These are phyloP conservation scores for Oreocharis arfaki DNA, from an alignment of 2,113 vertebrate species.

Conservation along the genomic window DNA sequence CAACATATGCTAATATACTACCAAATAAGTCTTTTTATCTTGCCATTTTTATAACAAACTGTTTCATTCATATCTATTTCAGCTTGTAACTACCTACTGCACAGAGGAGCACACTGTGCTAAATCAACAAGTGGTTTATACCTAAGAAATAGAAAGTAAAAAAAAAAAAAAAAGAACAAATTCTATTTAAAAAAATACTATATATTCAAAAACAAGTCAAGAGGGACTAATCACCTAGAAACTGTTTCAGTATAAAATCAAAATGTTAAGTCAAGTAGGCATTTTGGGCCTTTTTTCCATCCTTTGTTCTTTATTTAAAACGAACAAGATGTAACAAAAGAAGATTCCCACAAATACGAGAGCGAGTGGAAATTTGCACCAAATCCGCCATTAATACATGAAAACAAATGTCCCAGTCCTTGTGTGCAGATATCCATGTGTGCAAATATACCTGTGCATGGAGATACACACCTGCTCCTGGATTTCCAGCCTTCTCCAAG, in stretches of 20 bases:
- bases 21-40: conserved; percentile 57
- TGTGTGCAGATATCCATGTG: not conserved
- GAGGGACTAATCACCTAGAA: not conserved
- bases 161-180: not conserved
- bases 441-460: not conserved
- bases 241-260: not conserved
- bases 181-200: not conserved
- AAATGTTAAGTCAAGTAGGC: not conserved
- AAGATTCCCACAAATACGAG: not conserved
- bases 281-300: not conserved
- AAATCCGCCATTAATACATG: not conserved
- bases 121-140: conserved; percentile 9
- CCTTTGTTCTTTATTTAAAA: not conserved
- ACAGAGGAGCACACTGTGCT: not conserved
- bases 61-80: conserved; percentile 47
- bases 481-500: not conserved
- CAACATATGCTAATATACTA: conserved; percentile 34
- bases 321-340: not conserved
- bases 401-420: not conserved
- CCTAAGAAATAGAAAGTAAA: not conserved
- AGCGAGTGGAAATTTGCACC: not conserved
- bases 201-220: not conserved
- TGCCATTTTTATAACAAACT: conserved; percentile 49
- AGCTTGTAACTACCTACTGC: conserved; percentile 16
- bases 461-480: not conserved